These are phyloP conservation scores for Disparrhopalites patrizii DNA, from an alignment of 2,888 invertebrate genomes.

Conservation along the genomic window DNA sequence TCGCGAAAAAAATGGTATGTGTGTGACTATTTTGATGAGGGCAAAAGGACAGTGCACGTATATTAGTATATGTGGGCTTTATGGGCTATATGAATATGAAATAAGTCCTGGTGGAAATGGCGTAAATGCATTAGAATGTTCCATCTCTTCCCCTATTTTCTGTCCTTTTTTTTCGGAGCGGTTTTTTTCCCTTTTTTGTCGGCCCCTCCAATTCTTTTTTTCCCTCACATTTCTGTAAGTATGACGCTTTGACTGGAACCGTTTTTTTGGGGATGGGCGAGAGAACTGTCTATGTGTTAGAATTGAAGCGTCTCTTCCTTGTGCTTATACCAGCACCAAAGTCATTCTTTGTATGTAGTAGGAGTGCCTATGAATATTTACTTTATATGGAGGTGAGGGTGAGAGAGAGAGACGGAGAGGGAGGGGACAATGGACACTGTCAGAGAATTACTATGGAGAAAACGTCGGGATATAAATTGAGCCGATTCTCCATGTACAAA, in stretches of 20 bases:
- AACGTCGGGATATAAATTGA: constrained; percentile 21
- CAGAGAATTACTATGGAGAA: constrained; percentile 22
- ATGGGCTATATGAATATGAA: not conserved
- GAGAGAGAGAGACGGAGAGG: not conserved
- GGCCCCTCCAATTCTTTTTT: no score
- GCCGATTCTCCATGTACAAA: constrained; percentile 10
- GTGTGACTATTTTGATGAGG: not conserved
- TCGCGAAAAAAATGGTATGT: not conserved
- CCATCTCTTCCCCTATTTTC: no score
- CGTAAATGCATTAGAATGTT: constrained; percentile 3
- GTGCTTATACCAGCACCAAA: no score
- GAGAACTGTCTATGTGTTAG: no score
- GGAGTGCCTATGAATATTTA: no score
- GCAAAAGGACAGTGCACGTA: not conserved
- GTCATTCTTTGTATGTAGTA: no score
- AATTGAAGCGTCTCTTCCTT: no score
- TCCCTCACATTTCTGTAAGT: no score
- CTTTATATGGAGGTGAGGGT: not conserved
- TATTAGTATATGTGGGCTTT: not conserved
- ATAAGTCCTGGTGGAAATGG: not conserved
- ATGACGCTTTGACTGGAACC: no score
- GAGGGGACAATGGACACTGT: constrained; percentile 10
- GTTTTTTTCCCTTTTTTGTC: no score
- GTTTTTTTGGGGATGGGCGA: no score
- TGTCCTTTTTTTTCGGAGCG: no score